These are phyloP conservation scores for Spisula subtruncata DNA, from an alignment of 2,888 invertebrate species.

Conservation along the genomic window DNA sequence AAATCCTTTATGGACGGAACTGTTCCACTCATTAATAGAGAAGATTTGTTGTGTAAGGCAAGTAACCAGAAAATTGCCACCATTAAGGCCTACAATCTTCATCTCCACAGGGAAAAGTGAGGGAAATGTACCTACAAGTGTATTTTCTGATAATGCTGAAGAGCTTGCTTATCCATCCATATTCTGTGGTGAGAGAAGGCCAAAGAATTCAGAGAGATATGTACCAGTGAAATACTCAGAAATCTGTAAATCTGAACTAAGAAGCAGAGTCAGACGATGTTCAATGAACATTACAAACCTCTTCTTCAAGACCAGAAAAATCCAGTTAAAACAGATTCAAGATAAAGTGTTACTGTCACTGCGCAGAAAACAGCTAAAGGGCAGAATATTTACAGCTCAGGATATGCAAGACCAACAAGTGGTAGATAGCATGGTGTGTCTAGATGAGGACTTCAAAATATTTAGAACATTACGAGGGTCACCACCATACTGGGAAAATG, in stretches of 20 bases:
- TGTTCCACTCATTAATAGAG: not conserved
- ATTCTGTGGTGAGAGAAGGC: constrained; percentile 54
- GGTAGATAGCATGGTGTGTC: constrained; percentile 34
- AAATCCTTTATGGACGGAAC: constrained; percentile 16
- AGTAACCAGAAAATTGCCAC: not conserved
- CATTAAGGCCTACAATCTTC: not conserved
- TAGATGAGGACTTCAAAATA: constrained; percentile 54
- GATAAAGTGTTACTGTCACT: constrained; percentile 45
- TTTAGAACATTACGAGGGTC: constrained; percentile 62
- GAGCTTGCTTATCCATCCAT: constrained; percentile 55
- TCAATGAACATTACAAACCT: constrained; percentile 28
- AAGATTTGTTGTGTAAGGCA: constrained; percentile 6
- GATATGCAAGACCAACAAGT: constrained; percentile 42
- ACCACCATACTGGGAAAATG: constrained; percentile 66
- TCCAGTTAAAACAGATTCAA: constrained; percentile 44
- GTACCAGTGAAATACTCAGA: constrained; percentile 46
- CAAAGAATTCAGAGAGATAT: constrained; percentile 33
- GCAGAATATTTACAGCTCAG: constrained; percentile 33
- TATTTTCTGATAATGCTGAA: constrained; percentile 36
- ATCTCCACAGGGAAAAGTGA: constrained; percentile 29
- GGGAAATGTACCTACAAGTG: constrained; percentile 42
- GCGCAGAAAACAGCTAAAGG: constrained; percentile 30
- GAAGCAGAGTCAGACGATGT: constrained; percentile 29
- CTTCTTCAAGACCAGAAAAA: constrained; percentile 42
- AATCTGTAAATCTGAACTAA: constrained; percentile 50